Conservation (phyloP, 1,140 invertebrate species). For the Agrypnia vestita region DNA sequence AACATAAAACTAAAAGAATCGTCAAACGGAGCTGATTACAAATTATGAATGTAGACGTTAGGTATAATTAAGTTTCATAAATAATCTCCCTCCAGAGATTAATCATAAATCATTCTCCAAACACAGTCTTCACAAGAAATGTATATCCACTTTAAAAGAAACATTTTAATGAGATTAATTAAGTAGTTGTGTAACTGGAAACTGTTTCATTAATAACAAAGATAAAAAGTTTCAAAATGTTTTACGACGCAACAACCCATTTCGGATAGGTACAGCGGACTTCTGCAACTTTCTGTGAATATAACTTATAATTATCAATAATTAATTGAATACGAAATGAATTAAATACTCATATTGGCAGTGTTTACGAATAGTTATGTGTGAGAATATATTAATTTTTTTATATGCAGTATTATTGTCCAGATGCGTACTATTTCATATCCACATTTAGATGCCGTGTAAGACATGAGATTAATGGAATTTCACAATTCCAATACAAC, state of each 20-base stretch:
- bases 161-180: slow-evolving; percentile 49
- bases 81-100: slow-evolving; percentile 43
- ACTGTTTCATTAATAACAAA: slow-evolving; percentile 43
- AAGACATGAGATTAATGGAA: too few relatives aligned
- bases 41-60: slow-evolving; percentile 56
- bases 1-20: slow-evolving; percentile 50
- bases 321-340: neutral
- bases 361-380: neutral
- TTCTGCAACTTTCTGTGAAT: slow-evolving; percentile 15
- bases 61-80: slow-evolving; percentile 57
- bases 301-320: slow-evolving; percentile 19
- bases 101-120: slow-evolving; percentile 40
- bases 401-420: too few relatives aligned
- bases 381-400: too few relatives aligned
- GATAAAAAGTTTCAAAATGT: slow-evolving; percentile 38
- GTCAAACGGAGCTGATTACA: slow-evolving; percentile 58
- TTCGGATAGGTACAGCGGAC: slow-evolving; percentile 7
- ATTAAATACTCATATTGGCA: too few relatives aligned
- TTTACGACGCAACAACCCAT: slow-evolving; percentile 25
- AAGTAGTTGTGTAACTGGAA: slow-evolving; percentile 44
- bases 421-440: too few relatives aligned
- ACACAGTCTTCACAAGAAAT: slow-evolving; percentile 32
- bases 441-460: too few relatives aligned
- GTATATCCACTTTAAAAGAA: slow-evolving; percentile 45
- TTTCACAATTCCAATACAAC: too few relatives aligned